A percentile compares a stretch with the other conserved stretches of the same genome.
phyloP scores from a whole-genome alignment of 1,140 invertebrate species.

The Dendrolimus kikuchii region DNA sequence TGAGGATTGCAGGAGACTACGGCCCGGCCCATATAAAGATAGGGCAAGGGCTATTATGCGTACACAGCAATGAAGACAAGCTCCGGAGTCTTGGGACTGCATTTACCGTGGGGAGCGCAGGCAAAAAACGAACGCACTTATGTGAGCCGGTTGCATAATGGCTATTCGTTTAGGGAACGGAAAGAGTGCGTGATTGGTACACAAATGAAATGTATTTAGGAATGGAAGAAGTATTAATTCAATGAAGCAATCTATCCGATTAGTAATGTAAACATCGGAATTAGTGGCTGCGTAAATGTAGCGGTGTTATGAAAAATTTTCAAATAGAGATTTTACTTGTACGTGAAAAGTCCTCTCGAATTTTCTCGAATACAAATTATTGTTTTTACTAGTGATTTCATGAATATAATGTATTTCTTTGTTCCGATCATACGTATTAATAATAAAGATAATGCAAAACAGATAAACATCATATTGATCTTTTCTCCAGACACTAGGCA shows the following conservation, averaged over 20 bases:
- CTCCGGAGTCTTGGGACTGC: constrained; percentile 41
- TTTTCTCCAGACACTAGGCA: too few species aligned
- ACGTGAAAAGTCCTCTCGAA: constrained; percentile 6
- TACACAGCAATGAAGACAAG: constrained; percentile 36
- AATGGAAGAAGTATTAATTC: not conserved
- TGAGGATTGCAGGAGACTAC: constrained; percentile 65
- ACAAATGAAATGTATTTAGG: constrained; percentile 3
- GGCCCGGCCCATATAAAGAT: constrained; percentile 66
- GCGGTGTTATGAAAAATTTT: constrained; percentile 1
- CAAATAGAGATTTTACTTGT: constrained; percentile 1
- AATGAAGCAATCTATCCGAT: not conserved
- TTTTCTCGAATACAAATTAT: constrained; percentile 7
- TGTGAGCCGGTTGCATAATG: constrained; percentile 63
- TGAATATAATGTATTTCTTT: constrained; percentile 7
- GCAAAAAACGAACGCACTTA: constrained; percentile 44
- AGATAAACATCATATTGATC: too few species aligned
- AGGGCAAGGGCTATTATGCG: constrained; percentile 60
- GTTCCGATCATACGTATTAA: not conserved
- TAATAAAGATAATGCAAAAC: not conserved
- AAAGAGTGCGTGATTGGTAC: constrained; percentile 43
- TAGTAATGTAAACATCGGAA: not conserved
- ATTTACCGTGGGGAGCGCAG: constrained; percentile 53
- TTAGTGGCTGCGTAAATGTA: not conserved
- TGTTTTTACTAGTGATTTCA: constrained; percentile 10
- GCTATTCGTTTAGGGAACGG: constrained; percentile 42